These are phyloP conservation scores for Brotula barbata DNA, from an alignment of 2,797 vertebrate genomes.

Conservation along the genomic window DNA sequence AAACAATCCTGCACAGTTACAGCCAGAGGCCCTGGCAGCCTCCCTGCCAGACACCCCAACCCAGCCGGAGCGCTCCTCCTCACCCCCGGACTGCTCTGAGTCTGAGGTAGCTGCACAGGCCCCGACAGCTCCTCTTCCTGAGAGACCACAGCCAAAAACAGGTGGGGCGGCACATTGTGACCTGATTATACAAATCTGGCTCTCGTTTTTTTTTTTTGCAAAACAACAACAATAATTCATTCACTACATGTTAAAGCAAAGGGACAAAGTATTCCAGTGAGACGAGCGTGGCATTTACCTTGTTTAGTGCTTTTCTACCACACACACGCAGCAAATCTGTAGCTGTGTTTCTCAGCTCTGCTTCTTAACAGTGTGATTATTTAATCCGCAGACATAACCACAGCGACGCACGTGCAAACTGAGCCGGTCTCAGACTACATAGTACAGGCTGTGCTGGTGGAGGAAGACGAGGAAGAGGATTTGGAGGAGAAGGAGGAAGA, in stretches of 20 bases:
- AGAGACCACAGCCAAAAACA: slow-evolving; percentile 54
- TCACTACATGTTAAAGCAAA: no score
- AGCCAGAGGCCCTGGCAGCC: slow-evolving; percentile 26
- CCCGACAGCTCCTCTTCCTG: slow-evolving; percentile 52
- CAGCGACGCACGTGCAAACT: slow-evolving; percentile 40
- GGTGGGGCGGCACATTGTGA: slow-evolving; percentile 57
- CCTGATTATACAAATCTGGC: neutral
- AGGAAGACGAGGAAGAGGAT: slow-evolving; percentile 75
- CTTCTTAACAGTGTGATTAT: slow-evolving; percentile 27
- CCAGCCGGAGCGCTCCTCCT: slow-evolving; percentile 37
- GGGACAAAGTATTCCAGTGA: no score
- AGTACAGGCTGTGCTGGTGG: slow-evolving; percentile 74
- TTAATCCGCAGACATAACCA: slow-evolving; percentile 49
- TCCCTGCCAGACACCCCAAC: slow-evolving; percentile 40
- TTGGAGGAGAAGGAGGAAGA: slow-evolving; percentile 50
- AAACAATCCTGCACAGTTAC: slow-evolving; percentile 20
- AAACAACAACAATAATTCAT: slow-evolving; percentile 1
- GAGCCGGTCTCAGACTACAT: slow-evolving; percentile 69
- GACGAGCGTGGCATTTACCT: no score
- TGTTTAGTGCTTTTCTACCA: no score
- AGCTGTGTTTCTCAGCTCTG: neutral
- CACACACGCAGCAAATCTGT: slow-evolving; percentile 6
- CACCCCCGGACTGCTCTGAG: slow-evolving; percentile 46
- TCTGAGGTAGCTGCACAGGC: slow-evolving; percentile 32
- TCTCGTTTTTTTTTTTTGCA: neutral